phyloP scores from a whole-genome alignment of 2,113 vertebrate species.

The Corydoras maculifer region DNA sequence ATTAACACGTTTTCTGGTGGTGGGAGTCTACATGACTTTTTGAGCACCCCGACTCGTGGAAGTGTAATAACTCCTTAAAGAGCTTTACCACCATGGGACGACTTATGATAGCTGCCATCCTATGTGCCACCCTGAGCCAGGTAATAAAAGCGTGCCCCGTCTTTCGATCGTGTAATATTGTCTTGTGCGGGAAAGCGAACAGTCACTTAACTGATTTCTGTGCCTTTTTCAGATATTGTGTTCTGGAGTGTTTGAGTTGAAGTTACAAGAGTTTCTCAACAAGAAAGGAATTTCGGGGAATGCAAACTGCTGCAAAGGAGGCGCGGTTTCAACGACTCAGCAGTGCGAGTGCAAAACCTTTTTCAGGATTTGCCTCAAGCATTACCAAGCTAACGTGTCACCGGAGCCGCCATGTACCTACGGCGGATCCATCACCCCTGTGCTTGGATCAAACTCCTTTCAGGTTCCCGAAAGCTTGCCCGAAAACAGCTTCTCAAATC shows the following conservation, averaged over 20 bases:
- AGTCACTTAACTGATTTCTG: slow-evolving; percentile 4
- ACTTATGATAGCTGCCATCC: slow-evolving; percentile 71
- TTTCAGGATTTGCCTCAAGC: slow-evolving; percentile 96
- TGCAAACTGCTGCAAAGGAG: slow-evolving; percentile 83
- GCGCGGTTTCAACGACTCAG: slow-evolving; percentile 63
- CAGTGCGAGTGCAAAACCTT: slow-evolving; percentile 96
- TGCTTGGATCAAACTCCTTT: slow-evolving; percentile 94
- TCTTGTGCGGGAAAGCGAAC: neutral
- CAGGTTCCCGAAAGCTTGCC: slow-evolving; percentile 81
- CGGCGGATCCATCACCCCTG: slow-evolving; percentile 88
- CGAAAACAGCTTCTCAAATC: slow-evolving; percentile 84
- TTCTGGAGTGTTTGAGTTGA: slow-evolving; percentile 95
- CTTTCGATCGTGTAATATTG: neutral
- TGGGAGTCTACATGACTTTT: slow-evolving; percentile 61
- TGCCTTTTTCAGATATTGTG: slow-evolving; percentile 68
- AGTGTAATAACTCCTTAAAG: slow-evolving; percentile 56
- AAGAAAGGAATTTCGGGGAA: slow-evolving; percentile 86
- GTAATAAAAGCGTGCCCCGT: slow-evolving; percentile 58
- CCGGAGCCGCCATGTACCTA: slow-evolving; percentile 97
- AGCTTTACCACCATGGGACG: slow-evolving; percentile 80
- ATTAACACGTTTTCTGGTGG: neutral
- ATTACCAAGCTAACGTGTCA: slow-evolving; percentile 92
- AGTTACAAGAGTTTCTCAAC: slow-evolving; percentile 96
- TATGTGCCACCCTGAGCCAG: slow-evolving; percentile 81
- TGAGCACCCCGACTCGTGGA: slow-evolving; percentile 55